phyloP scores from a whole-genome alignment of 1,140 invertebrate genomes.

The Penaeus indicus region DNA sequence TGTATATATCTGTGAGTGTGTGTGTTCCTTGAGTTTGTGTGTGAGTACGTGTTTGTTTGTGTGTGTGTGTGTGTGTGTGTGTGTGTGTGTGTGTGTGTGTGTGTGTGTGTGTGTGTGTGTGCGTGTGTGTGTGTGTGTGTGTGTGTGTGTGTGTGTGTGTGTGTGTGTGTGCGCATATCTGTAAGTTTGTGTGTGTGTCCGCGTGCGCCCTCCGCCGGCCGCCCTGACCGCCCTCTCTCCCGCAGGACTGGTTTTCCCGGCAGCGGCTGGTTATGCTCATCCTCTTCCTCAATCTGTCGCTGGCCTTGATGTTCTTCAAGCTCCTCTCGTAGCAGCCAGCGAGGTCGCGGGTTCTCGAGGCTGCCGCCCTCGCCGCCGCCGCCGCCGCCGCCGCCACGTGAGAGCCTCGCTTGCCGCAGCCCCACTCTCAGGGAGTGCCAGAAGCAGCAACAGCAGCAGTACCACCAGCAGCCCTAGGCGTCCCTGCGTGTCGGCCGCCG shows the following conservation, averaged over 20 bases:
- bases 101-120: too few species aligned
- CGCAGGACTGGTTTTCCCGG: conserved; percentile 97
- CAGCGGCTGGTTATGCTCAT: conserved; percentile 96
- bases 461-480: conserved; percentile 54
- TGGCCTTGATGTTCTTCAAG: conserved; percentile 98
- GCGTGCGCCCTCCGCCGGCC: too few species aligned
- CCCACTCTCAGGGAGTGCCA: conserved; percentile 62
- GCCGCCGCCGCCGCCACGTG: conserved; percentile 51
- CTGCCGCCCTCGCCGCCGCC: conserved; percentile 32
- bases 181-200: too few species aligned
- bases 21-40: too few species aligned
- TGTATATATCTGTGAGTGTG: too few species aligned
- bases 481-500: conserved; percentile 53
- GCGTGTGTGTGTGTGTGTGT: too few species aligned
- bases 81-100: too few species aligned
- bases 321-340: conserved; percentile 81
- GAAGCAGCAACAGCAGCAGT: conserved; percentile 52
- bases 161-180: too few species aligned
- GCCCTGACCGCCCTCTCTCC: conserved; percentile 65
- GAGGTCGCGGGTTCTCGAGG: conserved; percentile 48
- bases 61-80: too few species aligned
- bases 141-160: too few species aligned
- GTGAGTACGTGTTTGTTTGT: too few species aligned
- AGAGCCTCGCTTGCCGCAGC: conserved; percentile 44
- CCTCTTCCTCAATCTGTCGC: conserved; percentile 93